Conservation (phyloP, 2,888 invertebrate species). For the Scaptomyza tumidula region DNA sequence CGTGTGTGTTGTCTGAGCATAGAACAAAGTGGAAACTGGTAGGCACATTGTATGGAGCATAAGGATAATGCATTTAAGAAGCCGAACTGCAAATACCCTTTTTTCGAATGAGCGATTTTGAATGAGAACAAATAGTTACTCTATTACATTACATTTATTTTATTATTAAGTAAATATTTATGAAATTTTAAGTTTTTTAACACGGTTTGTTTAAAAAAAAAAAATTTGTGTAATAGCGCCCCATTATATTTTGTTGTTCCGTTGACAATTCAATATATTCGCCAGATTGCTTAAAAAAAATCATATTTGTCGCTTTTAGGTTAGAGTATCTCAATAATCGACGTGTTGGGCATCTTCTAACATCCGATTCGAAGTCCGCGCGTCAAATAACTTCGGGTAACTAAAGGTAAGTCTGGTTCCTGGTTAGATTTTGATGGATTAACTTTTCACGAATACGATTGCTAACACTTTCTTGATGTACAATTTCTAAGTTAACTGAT, state of each 20-base stretch:
- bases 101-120: too few species aligned
- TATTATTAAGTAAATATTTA: too few species aligned
- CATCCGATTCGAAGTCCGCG: neutral
- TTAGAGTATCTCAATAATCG: too few species aligned
- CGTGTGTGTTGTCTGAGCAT: conserved; percentile 40
- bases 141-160: neutral
- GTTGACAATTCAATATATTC: too few species aligned
- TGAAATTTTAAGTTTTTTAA: too few species aligned
- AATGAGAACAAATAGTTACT: too few species aligned
- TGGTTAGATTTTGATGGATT: neutral
- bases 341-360: neutral
- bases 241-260: too few species aligned
- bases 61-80: neutral
- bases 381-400: neutral
- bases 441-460: neutral
- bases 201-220: too few species aligned
- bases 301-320: too few species aligned
- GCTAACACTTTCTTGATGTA: neutral
- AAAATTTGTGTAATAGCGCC: too few species aligned
- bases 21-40: conserved; percentile 58
- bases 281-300: too few species aligned
- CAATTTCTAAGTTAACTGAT: neutral
- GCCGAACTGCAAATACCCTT: conserved; percentile 39
- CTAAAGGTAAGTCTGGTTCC: too few species aligned
- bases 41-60: conserved; percentile 30